Evolutionary conservation across 2,113 vertebrate genomes (phyloP).

Genomic region (Plecturocebus donacophilus): DNA sequence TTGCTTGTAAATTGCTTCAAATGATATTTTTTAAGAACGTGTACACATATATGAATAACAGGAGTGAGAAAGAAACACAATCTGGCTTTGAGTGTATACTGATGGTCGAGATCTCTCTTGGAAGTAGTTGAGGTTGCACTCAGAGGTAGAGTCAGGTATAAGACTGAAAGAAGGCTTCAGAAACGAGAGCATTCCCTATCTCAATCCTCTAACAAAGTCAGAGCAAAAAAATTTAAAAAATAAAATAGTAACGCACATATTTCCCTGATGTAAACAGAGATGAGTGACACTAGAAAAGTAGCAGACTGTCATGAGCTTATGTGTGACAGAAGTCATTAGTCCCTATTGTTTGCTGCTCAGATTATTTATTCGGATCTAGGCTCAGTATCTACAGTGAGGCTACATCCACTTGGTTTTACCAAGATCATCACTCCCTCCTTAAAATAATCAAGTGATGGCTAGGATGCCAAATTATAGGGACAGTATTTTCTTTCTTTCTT

Average conservation of each 20-base stretch:
- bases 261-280: background rate
- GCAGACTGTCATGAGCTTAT: background rate
- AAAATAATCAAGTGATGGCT: background rate
- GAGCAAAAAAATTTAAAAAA: background rate
- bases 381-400: background rate
- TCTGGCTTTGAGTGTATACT: background rate
- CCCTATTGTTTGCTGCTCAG: background rate
- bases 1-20: background rate
- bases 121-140: background rate
- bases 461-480: background rate
- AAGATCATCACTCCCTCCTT: background rate
- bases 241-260: background rate
- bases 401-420: background rate
- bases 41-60: background rate
- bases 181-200: background rate
- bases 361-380: background rate
- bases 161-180: background rate
- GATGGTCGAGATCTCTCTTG: rapidly evolving
- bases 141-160: background rate
- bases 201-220: background rate
- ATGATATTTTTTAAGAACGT: background rate
- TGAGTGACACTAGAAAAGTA: background rate
- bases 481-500: background rate
- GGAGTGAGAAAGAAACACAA: background rate
- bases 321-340: background rate